Evolutionary conservation across 2,888 invertebrate genomes (phyloP).

Genomic region (Pyrrhosoma nymphula): DNA sequence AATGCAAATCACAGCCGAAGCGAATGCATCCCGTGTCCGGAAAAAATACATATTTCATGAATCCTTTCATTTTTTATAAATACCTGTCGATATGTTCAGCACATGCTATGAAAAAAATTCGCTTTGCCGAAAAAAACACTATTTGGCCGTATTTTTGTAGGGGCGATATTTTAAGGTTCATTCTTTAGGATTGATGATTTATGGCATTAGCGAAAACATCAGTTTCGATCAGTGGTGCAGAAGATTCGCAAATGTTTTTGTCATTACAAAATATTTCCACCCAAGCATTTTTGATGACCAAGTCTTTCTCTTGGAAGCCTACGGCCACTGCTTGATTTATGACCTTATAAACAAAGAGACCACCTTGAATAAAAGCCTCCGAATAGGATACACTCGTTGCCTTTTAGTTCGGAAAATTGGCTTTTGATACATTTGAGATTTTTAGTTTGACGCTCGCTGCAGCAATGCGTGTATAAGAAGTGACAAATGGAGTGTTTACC

Average conservation of each 20-base stretch:
- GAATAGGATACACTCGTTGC: neutral
- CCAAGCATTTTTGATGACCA: neutral
- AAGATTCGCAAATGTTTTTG: neutral
- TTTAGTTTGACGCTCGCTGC: too few species aligned
- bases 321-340: neutral
- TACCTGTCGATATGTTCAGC: neutral
- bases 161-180: neutral
- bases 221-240: neutral
- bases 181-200: neutral
- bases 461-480: too few species aligned
- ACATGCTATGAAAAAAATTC: neutral
- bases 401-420: neutral
- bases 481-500: too few species aligned
- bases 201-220: neutral
- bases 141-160: neutral
- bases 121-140: neutral
- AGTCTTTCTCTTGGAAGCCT: neutral
- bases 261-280: neutral
- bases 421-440: neutral
- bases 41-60: slow-evolving; percentile 20
- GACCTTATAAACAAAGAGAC: neutral
- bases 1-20: neutral
- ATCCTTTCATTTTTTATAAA: neutral
- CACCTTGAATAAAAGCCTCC: neutral
- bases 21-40: neutral